Conservation (phyloP, 2,888 invertebrate species). For the Alcis repandata region DNA sequence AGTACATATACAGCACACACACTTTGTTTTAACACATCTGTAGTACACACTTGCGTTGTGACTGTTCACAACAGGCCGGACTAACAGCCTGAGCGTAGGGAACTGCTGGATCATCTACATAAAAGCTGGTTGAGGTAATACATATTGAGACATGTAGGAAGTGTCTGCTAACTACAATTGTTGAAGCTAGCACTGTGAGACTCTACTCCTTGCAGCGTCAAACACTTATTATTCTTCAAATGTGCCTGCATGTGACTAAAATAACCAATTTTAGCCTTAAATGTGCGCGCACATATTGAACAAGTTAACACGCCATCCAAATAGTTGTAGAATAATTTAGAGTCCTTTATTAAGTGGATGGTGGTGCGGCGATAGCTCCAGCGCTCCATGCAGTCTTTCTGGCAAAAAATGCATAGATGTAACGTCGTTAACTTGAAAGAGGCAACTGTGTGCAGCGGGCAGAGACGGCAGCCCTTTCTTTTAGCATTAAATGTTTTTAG, state of each 20-base stretch:
- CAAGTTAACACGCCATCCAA: constrained; percentile 3
- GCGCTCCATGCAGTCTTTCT: constrained; percentile 2
- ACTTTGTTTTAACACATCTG: too few species aligned
- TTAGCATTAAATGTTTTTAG: not conserved
- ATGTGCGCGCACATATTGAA: constrained; percentile 1
- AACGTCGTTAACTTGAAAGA: not conserved
- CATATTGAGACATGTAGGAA: too few species aligned
- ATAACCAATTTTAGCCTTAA: constrained; percentile 8
- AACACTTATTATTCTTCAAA: not conserved
- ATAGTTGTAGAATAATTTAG: constrained; percentile 6
- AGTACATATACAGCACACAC: too few species aligned
- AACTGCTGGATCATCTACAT: too few species aligned
- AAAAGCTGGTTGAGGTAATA: too few species aligned
- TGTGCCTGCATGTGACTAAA: constrained; percentile 9
- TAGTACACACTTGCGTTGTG: too few species aligned
- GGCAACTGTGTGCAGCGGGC: not conserved
- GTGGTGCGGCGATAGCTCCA: constrained; percentile 4
- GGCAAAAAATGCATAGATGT: not conserved
- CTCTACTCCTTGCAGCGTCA: not conserved
- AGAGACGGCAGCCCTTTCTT: constrained; percentile 1
- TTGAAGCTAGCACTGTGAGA: not conserved
- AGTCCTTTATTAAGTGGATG: not conserved
- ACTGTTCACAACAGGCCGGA: too few species aligned
- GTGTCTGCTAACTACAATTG: not conserved
- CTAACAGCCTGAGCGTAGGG: not conserved